These are phyloP conservation scores for Phorcus lineatus DNA, from an alignment of 2,888 invertebrate genomes.

Conservation along the genomic window DNA sequence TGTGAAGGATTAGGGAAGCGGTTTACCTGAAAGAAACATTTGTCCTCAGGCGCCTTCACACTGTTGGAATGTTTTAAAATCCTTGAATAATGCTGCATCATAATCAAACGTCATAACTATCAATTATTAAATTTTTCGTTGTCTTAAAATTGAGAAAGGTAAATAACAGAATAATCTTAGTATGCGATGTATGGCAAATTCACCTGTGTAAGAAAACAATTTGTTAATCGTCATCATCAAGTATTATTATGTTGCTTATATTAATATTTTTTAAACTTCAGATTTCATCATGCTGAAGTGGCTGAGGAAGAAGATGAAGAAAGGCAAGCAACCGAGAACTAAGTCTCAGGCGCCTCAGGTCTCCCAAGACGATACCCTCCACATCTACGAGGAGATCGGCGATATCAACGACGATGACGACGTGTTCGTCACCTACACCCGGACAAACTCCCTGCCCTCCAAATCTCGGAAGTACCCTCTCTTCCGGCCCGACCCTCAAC, in stretches of 20 bases:
- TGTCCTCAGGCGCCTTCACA: no score
- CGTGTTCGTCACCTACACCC: not conserved
- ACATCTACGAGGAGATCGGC: slow-evolving; percentile 48
- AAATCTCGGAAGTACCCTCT: not conserved
- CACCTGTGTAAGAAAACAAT: no score
- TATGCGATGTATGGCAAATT: no score
- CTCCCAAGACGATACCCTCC: slow-evolving; percentile 41
- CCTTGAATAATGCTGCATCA: no score
- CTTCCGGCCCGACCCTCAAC: not conserved
- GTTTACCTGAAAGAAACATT: no score
- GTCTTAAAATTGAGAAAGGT: no score
- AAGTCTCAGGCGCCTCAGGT: not conserved
- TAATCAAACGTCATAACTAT: no score
- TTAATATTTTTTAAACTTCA: not conserved
- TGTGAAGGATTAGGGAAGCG: no score
- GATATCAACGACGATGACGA: slow-evolving; percentile 26
- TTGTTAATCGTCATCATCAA: no score
- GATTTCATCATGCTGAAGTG: not conserved
- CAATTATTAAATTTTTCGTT: no score
- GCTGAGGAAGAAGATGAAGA: slow-evolving; percentile 2
- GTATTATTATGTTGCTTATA: not conserved
- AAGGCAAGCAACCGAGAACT: not conserved
- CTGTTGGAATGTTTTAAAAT: no score
- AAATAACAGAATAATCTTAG: no score
- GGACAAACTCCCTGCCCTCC: not conserved